phyloP scores from a whole-genome alignment of 2,797 vertebrate genomes.

The Masticophis lateralis region DNA sequence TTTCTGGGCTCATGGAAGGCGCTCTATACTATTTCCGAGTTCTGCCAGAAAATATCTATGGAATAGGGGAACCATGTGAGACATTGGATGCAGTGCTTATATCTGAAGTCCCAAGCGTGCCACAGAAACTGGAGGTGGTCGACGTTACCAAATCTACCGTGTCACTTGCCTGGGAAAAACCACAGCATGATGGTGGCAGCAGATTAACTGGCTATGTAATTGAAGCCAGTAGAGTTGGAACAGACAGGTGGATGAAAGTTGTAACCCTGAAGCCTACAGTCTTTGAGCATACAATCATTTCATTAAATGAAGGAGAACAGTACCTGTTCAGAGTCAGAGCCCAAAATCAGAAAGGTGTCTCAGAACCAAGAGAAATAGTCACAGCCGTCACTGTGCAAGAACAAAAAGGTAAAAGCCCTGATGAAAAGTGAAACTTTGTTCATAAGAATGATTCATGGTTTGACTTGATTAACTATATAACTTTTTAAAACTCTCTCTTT shows the following conservation, averaged over 20 bases:
- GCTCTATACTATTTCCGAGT: slow-evolving; percentile 97
- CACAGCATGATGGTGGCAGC: slow-evolving; percentile 93
- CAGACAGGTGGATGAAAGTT: slow-evolving; percentile 97
- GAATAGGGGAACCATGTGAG: slow-evolving; percentile 90
- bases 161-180: slow-evolving; percentile 93
- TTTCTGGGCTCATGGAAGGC: slow-evolving; percentile 89
- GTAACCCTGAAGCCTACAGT: slow-evolving; percentile 87
- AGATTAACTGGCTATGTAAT: slow-evolving; percentile 89
- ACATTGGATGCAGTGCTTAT: slow-evolving; percentile 87
- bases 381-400: slow-evolving; percentile 91
- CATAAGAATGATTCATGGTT: neutral
- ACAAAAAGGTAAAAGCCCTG: slow-evolving; percentile 82
- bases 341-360: slow-evolving; percentile 89
- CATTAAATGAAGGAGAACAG: slow-evolving; percentile 94
- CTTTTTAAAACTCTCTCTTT: neutral
- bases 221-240: slow-evolving; percentile 92
- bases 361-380: slow-evolving; percentile 90
- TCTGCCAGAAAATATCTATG: slow-evolving; percentile 96
- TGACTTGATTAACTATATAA: slow-evolving; percentile 22
- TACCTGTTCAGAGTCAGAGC: slow-evolving; percentile 93
- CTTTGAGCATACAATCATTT: slow-evolving; percentile 88
- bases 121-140: slow-evolving; percentile 88
- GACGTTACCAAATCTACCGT: slow-evolving; percentile 93
- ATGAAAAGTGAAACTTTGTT: slow-evolving; percentile 21
- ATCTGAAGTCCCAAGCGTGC: slow-evolving; percentile 91